These are phyloP conservation scores for Apamea epomidion DNA, from an alignment of 2,888 invertebrate species.

Conservation along the genomic window DNA sequence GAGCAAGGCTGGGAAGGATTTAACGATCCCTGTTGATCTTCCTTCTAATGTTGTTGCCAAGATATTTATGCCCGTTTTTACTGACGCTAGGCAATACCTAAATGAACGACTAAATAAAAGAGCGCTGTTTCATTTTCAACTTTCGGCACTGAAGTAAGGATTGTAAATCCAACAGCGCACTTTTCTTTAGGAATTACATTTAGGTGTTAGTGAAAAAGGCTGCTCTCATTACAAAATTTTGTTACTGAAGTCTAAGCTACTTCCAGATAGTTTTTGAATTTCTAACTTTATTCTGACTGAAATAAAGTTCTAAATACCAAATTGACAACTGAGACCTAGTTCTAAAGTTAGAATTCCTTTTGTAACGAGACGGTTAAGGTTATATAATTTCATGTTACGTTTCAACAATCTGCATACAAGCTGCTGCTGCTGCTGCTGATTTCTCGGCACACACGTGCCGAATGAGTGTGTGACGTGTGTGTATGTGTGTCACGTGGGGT, in stretches of 20 bases:
- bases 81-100: background rate
- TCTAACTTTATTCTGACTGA: background rate
- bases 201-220: too few relatives aligned
- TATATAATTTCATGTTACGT: background rate
- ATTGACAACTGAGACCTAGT: background rate
- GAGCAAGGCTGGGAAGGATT: slow-evolving; percentile 25
- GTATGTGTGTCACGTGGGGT: too few relatives aligned
- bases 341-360: background rate
- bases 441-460: background rate
- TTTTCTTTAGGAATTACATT: background rate
- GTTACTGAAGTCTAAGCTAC: background rate
- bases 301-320: background rate
- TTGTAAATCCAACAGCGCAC: background rate
- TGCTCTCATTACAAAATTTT: background rate
- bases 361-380: background rate
- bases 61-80: background rate
- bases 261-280: background rate
- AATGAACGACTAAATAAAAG: background rate
- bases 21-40: slow-evolving; percentile 22
- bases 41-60: slow-evolving; percentile 17
- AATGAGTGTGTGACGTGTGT: too few relatives aligned
- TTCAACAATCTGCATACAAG: too few relatives aligned
- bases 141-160: too few relatives aligned
- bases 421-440: too few relatives aligned
- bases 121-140: too few relatives aligned